phyloP scores from a whole-genome alignment of 2,113 vertebrate species.

The Zosterops hypoxanthus region DNA sequence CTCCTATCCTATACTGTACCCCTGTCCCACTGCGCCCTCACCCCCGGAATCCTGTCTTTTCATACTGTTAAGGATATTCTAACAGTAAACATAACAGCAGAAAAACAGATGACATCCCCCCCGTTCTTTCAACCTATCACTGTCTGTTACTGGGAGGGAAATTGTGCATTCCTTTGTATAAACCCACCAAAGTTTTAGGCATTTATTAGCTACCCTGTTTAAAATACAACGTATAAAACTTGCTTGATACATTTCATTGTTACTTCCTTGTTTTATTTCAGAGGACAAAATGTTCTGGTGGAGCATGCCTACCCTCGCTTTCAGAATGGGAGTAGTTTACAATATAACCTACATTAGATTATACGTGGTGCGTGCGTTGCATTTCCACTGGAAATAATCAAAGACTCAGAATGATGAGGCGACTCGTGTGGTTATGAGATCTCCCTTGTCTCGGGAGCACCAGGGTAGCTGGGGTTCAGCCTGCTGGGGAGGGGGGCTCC shows the following conservation, averaged over 20 bases:
- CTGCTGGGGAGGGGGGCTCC: background rate
- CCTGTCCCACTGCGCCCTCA: background rate
- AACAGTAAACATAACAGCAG: background rate
- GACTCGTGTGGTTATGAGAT: background rate
- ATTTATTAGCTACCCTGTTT: background rate
- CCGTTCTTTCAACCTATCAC: rapidly evolving
- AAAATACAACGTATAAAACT: background rate
- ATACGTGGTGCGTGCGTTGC: background rate
- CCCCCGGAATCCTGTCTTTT: background rate
- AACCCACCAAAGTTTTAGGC: background rate
- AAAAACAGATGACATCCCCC: background rate
- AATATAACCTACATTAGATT: conserved; percentile 29
- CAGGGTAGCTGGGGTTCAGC: background rate
- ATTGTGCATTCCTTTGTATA: background rate
- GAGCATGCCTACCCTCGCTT: background rate
- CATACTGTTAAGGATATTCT: background rate
- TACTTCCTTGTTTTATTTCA: background rate
- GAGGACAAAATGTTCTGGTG: background rate
- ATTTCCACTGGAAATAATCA: background rate
- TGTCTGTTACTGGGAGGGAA: background rate
- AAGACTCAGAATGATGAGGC: background rate
- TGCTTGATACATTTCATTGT: background rate
- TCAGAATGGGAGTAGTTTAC: background rate
- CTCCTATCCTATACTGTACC: too few relatives aligned
- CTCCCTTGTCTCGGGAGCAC: conserved; percentile 10